These are phyloP conservation scores for Babyrousa celebensis DNA, from an alignment of 2,797 vertebrate species.

Conservation along the genomic window DNA sequence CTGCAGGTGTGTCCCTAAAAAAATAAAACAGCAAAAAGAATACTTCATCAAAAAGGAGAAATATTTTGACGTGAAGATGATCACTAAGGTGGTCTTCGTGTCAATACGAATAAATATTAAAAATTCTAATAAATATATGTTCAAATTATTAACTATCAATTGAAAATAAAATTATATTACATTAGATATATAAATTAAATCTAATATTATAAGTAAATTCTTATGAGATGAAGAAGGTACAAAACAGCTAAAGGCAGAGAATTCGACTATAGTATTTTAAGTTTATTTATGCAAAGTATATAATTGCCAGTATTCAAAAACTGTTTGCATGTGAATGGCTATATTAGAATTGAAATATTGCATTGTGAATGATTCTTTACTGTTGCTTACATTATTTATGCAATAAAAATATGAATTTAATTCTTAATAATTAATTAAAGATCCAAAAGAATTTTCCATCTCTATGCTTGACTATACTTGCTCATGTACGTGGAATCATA, in stretches of 20 bases:
- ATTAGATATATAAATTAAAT: neutral
- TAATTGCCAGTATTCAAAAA: neutral
- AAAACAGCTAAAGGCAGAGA: neutral
- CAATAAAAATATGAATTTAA: constrained; percentile 13
- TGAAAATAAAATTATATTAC: neutral
- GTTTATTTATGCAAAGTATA: neutral
- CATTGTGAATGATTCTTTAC: neutral
- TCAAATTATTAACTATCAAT: neutral
- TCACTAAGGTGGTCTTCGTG: constrained; percentile 7
- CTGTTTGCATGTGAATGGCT: neutral
- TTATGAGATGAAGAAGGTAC: neutral
- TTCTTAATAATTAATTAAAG: constrained; percentile 37
- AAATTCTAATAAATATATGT: neutral
- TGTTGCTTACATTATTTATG: constrained; percentile 5
- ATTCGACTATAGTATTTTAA: neutral
- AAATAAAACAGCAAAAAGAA: too few species aligned
- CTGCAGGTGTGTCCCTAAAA: too few species aligned
- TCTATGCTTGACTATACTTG: neutral
- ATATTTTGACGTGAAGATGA: neutral
- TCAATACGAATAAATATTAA: neutral
- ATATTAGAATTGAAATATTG: neutral
- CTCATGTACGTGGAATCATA: neutral
- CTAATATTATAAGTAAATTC: neutral
- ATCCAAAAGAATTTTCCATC: neutral
- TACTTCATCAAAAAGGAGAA: neutral